Conservation (phyloP, 2,888 invertebrate species). For the Spodoptera exigua region DNA sequence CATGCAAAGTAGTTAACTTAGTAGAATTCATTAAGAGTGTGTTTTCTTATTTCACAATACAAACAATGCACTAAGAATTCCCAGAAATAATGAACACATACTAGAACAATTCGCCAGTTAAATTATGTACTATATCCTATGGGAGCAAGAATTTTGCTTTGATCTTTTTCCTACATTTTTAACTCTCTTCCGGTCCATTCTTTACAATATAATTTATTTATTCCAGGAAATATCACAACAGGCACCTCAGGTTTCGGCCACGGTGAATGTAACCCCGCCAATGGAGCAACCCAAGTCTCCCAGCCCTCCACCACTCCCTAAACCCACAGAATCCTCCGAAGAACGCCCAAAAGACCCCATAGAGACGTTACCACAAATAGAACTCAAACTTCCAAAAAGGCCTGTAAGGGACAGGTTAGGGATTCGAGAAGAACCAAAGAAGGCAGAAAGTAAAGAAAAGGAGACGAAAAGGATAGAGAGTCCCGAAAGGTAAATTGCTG, state of each 20-base stretch:
- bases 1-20: too few relatives aligned
- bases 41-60: conserved; percentile 1
- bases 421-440: conserved; percentile 69
- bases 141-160: too few relatives aligned
- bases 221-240: conserved; percentile 79
- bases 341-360: conserved; percentile 63
- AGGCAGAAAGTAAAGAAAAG: conserved; percentile 67
- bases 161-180: too few relatives aligned
- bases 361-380: conserved; percentile 82
- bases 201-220: not conserved
- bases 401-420: conserved; percentile 84
- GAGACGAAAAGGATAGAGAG: conserved; percentile 67
- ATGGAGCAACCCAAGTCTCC: conserved; percentile 59
- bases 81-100: too few relatives aligned
- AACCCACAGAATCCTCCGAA: conserved; percentile 44
- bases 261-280: conserved; percentile 68
- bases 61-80: too few relatives aligned
- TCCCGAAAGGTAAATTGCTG: conserved; percentile 82
- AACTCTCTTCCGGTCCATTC: too few relatives aligned
- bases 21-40: too few relatives aligned
- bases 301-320: conserved; percentile 48
- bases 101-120: too few relatives aligned
- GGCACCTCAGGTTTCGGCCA: conserved; percentile 58
- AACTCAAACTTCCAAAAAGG: conserved; percentile 85
- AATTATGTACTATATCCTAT: too few relatives aligned